Percentiles rank a stretch among this genome's conserved stretches.
Evolutionary conservation across 2,113 vertebrate species (phyloP).

Genomic region (Toxotes jaculatrix): DNA sequence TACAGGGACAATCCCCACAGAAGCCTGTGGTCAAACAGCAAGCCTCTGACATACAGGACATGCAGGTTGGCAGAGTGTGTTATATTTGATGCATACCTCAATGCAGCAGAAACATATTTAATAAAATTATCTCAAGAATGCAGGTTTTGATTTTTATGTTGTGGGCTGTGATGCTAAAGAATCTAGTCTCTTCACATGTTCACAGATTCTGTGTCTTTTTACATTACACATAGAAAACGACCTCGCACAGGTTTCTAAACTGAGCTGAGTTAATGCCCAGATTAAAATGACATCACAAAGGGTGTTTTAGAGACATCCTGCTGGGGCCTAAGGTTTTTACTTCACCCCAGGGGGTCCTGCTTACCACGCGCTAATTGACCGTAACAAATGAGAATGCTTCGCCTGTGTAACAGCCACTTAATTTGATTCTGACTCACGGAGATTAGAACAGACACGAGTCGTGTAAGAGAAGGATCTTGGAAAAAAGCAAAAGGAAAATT

Average conservation of each 20-base stretch:
- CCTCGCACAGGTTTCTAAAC: conserved; percentile 8
- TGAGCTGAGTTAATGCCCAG: conserved; percentile 20
- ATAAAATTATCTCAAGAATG: not conserved
- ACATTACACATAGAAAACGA: not conserved
- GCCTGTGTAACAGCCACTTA: not conserved
- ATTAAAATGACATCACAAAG: conserved; percentile 41
- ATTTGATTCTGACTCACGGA: not conserved
- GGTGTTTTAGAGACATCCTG: conserved; percentile 17
- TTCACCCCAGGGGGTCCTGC: conserved; percentile 12
- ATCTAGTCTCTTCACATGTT: not conserved
- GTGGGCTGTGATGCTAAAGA: not conserved
- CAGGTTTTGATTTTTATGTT: not conserved
- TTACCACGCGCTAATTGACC: conserved; percentile 16
- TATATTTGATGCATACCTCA: not conserved
- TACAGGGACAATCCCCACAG: not conserved
- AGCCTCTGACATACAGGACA: not conserved
- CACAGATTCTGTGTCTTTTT: not conserved
- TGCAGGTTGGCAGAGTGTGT: conserved; percentile 65
- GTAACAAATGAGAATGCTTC: conserved; percentile 20
- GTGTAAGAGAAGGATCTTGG: not conserved
- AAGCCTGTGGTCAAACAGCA: conserved; percentile 9
- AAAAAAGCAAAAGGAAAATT: not conserved
- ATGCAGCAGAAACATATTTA: not conserved
- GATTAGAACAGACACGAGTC: not conserved
- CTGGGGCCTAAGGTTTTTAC: conserved; percentile 12